phyloP scores from a whole-genome alignment of 2,888 invertebrate genomes.

The Parthenolecanium corni region DNA sequence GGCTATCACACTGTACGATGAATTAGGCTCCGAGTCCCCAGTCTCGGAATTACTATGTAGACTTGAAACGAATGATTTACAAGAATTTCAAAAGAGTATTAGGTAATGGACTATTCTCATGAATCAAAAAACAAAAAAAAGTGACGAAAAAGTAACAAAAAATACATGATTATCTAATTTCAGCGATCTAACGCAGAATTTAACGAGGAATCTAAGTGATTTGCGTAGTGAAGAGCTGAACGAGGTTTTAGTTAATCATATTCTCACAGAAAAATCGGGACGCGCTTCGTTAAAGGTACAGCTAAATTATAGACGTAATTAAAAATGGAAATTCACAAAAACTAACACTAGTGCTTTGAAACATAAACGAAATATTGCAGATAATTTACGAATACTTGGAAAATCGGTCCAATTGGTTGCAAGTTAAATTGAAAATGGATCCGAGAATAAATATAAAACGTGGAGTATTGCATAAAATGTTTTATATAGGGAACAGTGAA shows the following conservation, averaged over 20 bases:
- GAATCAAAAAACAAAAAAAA: background rate
- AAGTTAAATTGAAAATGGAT: constrained; percentile 40
- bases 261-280: constrained; percentile 38
- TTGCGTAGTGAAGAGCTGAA: background rate
- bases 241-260: constrained; percentile 38
- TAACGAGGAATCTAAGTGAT: constrained; percentile 34
- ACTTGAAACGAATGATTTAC: constrained; percentile 64
- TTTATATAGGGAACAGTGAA: constrained; percentile 59
- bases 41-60: constrained; percentile 66
- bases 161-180: background rate
- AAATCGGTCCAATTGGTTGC: constrained; percentile 55
- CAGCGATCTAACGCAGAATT: constrained; percentile 35
- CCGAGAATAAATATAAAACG: constrained; percentile 38
- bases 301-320: background rate
- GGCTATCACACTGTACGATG: constrained; percentile 39
- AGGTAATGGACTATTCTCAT: too few relatives aligned
- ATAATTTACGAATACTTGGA: constrained; percentile 58
- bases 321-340: background rate
- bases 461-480: constrained; percentile 61
- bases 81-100: constrained; percentile 45
- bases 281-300: constrained; percentile 38
- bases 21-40: constrained; percentile 43
- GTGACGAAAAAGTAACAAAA: background rate
- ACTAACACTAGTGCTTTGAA: background rate
- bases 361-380: constrained; percentile 39